phyloP scores from a whole-genome alignment of 2,888 invertebrate species.

The Strigamia transsilvanica region DNA sequence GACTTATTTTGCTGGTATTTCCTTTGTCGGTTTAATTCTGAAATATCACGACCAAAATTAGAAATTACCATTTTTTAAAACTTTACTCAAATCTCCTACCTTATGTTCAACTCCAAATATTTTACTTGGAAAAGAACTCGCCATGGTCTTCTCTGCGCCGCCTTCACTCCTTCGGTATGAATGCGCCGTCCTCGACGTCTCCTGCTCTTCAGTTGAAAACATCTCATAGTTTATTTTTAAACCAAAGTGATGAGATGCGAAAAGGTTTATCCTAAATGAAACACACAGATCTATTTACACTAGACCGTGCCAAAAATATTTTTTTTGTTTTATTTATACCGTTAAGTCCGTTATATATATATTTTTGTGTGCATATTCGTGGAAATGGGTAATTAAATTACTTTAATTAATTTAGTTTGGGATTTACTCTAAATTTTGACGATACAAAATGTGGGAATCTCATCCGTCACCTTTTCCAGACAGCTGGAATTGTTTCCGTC shows the following conservation, averaged over 20 bases:
- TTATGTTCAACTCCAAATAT: neutral
- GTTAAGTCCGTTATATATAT: neutral
- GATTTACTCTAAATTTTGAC: conserved; percentile 18
- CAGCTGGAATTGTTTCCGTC: neutral
- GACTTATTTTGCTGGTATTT: conserved; percentile 18
- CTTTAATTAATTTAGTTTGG: neutral
- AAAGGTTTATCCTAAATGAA: conserved; percentile 42
- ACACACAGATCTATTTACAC: conserved; percentile 29
- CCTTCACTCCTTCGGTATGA: conserved; percentile 13
- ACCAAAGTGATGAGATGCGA: conserved; percentile 36
- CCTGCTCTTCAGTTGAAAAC: neutral
- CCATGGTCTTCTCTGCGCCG: neutral
- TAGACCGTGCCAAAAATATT: neutral
- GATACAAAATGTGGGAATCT: neutral
- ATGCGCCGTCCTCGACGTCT: neutral
- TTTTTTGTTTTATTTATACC: neutral
- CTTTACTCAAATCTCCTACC: neutral
- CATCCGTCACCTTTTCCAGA: neutral
- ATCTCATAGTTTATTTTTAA: conserved; percentile 29
- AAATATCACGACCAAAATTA: neutral
- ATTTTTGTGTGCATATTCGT: neutral
- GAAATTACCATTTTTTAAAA: neutral
- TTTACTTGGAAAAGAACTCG: conserved; percentile 5
- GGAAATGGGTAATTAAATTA: neutral
- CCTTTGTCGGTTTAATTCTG: neutral